These are phyloP conservation scores for Lathronympha strigana DNA, from an alignment of 2,888 invertebrate genomes.

Conservation along the genomic window DNA sequence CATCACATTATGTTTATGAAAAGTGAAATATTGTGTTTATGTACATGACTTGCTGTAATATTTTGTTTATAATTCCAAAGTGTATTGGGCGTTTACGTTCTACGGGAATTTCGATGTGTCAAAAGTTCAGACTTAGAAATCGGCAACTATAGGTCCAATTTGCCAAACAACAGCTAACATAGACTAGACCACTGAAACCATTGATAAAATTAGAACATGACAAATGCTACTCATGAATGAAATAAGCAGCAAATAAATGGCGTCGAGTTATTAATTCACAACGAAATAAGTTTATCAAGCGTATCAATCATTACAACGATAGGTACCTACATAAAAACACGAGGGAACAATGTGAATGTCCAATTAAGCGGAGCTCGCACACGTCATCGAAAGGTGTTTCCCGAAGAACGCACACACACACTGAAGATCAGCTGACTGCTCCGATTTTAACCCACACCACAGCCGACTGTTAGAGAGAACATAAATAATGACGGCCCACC, in stretches of 20 bases:
- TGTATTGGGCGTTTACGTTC: too few relatives aligned
- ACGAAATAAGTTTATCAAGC: constrained; percentile 50
- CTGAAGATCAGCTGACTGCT: constrained; percentile 81
- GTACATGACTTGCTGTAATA: too few relatives aligned
- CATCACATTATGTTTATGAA: too few relatives aligned
- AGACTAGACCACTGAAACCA: constrained; percentile 21
- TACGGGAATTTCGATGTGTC: too few relatives aligned
- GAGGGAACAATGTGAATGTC: constrained; percentile 81
- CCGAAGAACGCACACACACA: constrained; percentile 81
- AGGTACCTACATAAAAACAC: constrained; percentile 63
- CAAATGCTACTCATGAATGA: constrained; percentile 42
- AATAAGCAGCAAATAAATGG: constrained; percentile 43
- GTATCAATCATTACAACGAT: constrained; percentile 55
- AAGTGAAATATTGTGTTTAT: too few relatives aligned
- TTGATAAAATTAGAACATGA: constrained; percentile 37
- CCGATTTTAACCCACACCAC: constrained; percentile 84
- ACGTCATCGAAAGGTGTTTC: constrained; percentile 85
- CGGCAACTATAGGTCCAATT: too few relatives aligned
- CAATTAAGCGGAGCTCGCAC: constrained; percentile 82
- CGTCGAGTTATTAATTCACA: constrained; percentile 48
- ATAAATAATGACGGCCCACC: constrained; percentile 84
- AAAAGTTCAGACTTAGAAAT: too few relatives aligned
- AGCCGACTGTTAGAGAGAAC: constrained; percentile 82
- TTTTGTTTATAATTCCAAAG: too few relatives aligned
- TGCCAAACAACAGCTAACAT: constrained; percentile 4